phyloP scores from a whole-genome alignment of 2,888 invertebrate species.

The Meta bourneti region DNA sequence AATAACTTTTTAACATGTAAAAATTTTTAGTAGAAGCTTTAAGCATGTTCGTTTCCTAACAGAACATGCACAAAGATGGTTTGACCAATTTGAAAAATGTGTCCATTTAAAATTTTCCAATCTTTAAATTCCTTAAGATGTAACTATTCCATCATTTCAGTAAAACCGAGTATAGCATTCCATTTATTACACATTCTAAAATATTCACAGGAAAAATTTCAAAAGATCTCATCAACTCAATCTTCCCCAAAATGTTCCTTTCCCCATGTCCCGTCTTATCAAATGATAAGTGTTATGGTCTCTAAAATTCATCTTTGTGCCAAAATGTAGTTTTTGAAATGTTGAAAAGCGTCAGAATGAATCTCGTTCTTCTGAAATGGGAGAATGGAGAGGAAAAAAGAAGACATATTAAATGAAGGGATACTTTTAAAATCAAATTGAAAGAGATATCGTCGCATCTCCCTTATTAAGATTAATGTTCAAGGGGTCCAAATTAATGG shows the following conservation, averaged over 20 bases:
- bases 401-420: conserved; percentile 40
- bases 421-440: conserved; percentile 67
- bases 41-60: too few relatives aligned
- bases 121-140: too few relatives aligned
- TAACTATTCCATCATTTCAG: too few relatives aligned
- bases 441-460: conserved; percentile 56
- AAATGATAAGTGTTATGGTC: conserved; percentile 54
- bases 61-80: too few relatives aligned
- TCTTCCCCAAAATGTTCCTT: background rate
- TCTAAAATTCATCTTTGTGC: conserved; percentile 26
- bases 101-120: too few relatives aligned
- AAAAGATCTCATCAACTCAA: conserved; percentile 25
- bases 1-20: too few relatives aligned
- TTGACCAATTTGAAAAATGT: too few relatives aligned
- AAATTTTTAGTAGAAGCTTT: too few relatives aligned
- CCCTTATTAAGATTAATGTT: conserved; percentile 68
- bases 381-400: background rate
- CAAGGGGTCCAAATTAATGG: conserved; percentile 53
- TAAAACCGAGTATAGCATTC: background rate
- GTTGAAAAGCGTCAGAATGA: conserved; percentile 32
- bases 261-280: conserved; percentile 19
- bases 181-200: background rate
- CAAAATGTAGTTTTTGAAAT: conserved; percentile 30
- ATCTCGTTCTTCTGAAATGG: conserved; percentile 1
- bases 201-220: conserved; percentile 4